A percentile compares a stretch with the other conserved stretches of the same genome.
Evolutionary conservation across 2,113 vertebrate species (phyloP).

Genomic region (Zosterops lateralis): DNA sequence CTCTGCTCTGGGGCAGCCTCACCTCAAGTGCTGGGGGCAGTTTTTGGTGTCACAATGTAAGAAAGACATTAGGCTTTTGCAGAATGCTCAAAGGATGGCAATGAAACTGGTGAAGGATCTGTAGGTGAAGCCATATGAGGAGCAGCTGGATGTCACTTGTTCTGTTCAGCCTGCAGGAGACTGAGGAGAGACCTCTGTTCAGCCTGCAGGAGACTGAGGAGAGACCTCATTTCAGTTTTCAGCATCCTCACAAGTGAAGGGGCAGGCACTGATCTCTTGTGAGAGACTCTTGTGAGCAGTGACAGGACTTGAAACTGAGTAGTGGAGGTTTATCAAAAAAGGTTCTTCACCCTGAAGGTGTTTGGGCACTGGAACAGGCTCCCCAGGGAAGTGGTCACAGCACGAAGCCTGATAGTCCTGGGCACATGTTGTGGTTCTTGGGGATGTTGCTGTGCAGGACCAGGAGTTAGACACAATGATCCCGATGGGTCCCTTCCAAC

Average conservation of each 20-base stretch:
- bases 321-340: neutral
- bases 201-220: neutral
- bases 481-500: neutral
- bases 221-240: neutral
- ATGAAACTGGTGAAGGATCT: neutral
- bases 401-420: neutral
- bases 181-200: neutral
- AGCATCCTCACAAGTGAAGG: neutral
- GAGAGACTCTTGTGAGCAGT: neutral
- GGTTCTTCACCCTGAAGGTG: neutral
- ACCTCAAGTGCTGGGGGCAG: rapidly evolving
- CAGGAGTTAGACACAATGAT: neutral
- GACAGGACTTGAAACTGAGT: too few relatives aligned
- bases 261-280: neutral
- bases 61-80: rapidly evolving
- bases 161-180: neutral
- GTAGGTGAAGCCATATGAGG: rapidly evolving
- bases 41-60: rapidly evolving
- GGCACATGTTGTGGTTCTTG: neutral
- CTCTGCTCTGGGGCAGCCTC: rapidly evolving
- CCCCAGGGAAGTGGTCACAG: neutral
- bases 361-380: neutral
- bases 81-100: too few relatives aligned
- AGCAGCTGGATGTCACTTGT: neutral
- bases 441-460: neutral